A percentile compares a stretch with the other conserved stretches of the same genome.
Evolutionary conservation across 2,888 invertebrate genomes (phyloP).

Genomic region (Anodontia alba): DNA sequence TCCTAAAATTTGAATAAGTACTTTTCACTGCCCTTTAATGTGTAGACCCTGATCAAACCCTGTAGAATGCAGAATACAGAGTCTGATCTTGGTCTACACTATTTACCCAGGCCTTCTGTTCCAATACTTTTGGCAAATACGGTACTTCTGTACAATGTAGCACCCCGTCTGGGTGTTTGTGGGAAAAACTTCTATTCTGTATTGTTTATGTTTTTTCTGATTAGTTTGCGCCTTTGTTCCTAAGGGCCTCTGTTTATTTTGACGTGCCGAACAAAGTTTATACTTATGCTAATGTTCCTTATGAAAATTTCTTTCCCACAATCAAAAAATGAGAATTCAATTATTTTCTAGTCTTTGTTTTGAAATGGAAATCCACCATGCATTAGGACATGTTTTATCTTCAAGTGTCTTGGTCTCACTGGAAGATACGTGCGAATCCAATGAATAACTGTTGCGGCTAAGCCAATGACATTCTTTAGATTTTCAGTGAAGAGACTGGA

Average conservation of each 20-base stretch:
- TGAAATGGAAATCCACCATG: conserved; percentile 39
- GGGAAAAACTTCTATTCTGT: conserved; percentile 50
- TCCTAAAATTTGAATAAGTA: too few relatives aligned
- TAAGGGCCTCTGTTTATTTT: conserved; percentile 54
- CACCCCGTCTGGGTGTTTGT: neutral
- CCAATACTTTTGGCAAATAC: too few relatives aligned
- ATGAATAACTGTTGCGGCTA: too few relatives aligned
- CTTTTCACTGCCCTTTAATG: too few relatives aligned
- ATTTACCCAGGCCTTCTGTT: too few relatives aligned
- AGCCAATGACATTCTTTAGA: too few relatives aligned
- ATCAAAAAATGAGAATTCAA: conserved; percentile 46
- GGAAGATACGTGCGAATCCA: too few relatives aligned
- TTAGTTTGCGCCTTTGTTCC: conserved; percentile 56
- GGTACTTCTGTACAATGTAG: neutral
- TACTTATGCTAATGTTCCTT: neutral
- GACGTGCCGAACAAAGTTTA: conserved; percentile 30
- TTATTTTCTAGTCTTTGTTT: conserved; percentile 55
- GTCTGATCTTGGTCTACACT: too few relatives aligned
- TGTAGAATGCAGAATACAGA: too few relatives aligned
- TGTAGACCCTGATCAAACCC: too few relatives aligned
- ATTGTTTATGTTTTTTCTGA: conserved; percentile 58
- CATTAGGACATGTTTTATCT: neutral
- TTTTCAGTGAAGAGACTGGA: too few relatives aligned
- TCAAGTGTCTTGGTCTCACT: too few relatives aligned
- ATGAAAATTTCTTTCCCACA: conserved; percentile 34